phyloP scores from a whole-genome alignment of 2,113 vertebrate genomes.

The Peromyscus polionotus region DNA sequence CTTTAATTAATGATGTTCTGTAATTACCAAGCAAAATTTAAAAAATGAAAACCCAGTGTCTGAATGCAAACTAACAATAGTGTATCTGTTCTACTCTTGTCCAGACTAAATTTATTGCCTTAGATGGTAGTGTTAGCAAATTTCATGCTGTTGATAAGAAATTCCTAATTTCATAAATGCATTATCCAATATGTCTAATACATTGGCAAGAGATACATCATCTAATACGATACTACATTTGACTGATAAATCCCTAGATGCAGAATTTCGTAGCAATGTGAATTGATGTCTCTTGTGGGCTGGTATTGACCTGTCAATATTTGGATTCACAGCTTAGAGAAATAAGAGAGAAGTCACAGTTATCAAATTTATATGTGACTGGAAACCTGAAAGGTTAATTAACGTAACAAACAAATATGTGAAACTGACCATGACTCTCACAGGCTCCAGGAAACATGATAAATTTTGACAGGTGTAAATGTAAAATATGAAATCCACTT shows the following conservation, averaged over 20 bases:
- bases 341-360: neutral
- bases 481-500: neutral
- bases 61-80: neutral
- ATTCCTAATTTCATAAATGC: neutral
- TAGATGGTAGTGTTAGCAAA: neutral
- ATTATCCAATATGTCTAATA: neutral
- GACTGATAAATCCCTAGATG: neutral
- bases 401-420: neutral
- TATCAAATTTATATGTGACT: slow-evolving; percentile 33
- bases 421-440: slow-evolving; percentile 35
- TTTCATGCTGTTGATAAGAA: neutral
- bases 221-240: neutral
- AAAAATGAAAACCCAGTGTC: neutral
- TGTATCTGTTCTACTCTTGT: neutral
- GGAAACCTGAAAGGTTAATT: neutral
- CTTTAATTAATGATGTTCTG: neutral
- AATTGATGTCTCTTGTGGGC: neutral
- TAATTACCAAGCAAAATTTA: slow-evolving; percentile 9
- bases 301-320: neutral
- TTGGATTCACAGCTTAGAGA: neutral
- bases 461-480: neutral
- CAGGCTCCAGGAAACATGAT: neutral
- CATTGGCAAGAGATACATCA: neutral
- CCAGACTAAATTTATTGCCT: neutral
- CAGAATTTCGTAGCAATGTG: neutral